Evolutionary conservation across 1,140 invertebrate species (phyloP).

Genomic region (Gryllus bimaculatus): DNA sequence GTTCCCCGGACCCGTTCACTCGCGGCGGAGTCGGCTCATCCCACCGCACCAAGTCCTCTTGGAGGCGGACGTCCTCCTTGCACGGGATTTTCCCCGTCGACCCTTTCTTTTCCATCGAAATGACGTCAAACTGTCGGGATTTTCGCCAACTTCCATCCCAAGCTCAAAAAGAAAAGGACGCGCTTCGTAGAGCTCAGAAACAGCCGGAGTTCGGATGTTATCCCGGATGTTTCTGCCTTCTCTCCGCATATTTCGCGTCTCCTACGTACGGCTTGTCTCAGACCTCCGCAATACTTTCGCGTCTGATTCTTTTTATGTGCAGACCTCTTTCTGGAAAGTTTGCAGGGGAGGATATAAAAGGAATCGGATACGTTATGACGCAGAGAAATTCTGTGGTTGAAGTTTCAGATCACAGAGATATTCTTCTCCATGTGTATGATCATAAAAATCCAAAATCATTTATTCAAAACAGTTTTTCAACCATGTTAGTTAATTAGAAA

Average conservation of each 20-base stretch:
- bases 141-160: neutral
- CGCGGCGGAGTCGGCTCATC: too few species aligned
- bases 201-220: neutral
- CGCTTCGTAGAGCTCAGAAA: too few species aligned
- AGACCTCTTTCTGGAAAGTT: neutral
- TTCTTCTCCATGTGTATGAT: too few species aligned
- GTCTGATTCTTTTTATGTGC: neutral
- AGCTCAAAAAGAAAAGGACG: neutral
- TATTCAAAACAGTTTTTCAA: too few species aligned
- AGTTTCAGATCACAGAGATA: too few species aligned
- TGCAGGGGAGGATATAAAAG: neutral
- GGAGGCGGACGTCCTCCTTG: too few species aligned
- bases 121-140: slow-evolving; percentile 3
- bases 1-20: too few species aligned
- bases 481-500: too few species aligned
- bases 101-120: neutral
- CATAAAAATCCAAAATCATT: too few species aligned
- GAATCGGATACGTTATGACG: neutral
- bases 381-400: too few species aligned
- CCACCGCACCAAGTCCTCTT: too few species aligned
- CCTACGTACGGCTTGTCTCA: neutral
- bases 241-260: neutral
- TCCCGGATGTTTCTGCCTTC: neutral
- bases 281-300: neutral
- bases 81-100: too few species aligned